These are phyloP conservation scores for Cataglyphis altisquamis DNA, from an alignment of 2,888 invertebrate species.

Conservation along the genomic window DNA sequence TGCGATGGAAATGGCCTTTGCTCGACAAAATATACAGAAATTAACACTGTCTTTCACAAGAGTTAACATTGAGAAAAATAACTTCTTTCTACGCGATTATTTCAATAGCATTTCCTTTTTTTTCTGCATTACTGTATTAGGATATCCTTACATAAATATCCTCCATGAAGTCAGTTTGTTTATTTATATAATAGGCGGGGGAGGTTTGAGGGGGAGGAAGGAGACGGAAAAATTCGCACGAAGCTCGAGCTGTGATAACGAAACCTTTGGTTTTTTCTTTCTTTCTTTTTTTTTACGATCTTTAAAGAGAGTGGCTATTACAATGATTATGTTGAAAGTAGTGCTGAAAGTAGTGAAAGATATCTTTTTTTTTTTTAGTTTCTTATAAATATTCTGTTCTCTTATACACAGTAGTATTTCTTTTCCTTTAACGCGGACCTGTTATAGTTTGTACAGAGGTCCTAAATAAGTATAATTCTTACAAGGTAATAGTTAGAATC, in stretches of 20 bases:
- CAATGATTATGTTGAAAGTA: slow-evolving; percentile 57
- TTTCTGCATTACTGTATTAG: background rate
- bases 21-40: slow-evolving; percentile 25
- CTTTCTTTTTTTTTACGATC: slow-evolving; percentile 41
- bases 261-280: slow-evolving; percentile 45
- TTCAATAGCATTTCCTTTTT: slow-evolving; percentile 31
- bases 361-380: slow-evolving; percentile 49
- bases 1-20: slow-evolving; percentile 23
- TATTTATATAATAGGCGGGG: background rate
- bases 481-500: slow-evolving; percentile 50
- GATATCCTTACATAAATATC: slow-evolving; percentile 40
- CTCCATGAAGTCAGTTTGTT: slow-evolving; percentile 47
- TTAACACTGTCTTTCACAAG: slow-evolving; percentile 35
- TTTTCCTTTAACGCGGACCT: slow-evolving; percentile 34
- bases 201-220: background rate
- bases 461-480: slow-evolving; percentile 52
- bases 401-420: slow-evolving; percentile 50
- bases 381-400: slow-evolving; percentile 57
- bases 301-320: slow-evolving; percentile 56
- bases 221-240: slow-evolving; percentile 44
- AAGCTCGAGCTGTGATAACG: slow-evolving; percentile 52
- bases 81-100: slow-evolving; percentile 33
- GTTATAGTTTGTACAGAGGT: slow-evolving; percentile 54
- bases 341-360: slow-evolving; percentile 57
- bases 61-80: slow-evolving; percentile 52